Percentiles rank a stretch among this genome's conserved stretches.
These are phyloP conservation scores for Nasonia giraulti DNA, from an alignment of 1,140 invertebrate species.

Conservation along the genomic window DNA sequence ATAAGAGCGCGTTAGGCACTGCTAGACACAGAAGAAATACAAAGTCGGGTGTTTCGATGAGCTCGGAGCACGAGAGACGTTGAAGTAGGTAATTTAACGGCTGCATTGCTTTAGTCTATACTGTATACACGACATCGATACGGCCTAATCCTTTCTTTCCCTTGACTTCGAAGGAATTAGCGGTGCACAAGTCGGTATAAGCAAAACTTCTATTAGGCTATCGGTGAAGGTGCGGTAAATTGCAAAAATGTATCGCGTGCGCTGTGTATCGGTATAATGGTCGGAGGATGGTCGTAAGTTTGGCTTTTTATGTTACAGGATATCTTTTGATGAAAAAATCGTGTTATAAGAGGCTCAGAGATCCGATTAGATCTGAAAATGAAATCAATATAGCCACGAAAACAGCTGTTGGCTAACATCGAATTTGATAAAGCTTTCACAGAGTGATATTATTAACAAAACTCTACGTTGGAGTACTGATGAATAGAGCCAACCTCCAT, in stretches of 20 bases:
- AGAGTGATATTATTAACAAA: too few species aligned
- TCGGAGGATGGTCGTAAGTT: too few species aligned
- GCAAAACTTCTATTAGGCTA: not conserved
- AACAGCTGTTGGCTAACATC: too few species aligned
- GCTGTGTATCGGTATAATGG: too few species aligned
- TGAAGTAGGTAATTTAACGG: conserved; percentile 28
- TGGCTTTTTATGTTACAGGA: too few species aligned
- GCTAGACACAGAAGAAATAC: not conserved
- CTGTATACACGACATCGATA: not conserved
- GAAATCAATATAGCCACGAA: too few species aligned
- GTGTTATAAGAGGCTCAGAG: too few species aligned
- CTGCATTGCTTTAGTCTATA: not conserved
- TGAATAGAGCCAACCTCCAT: too few species aligned
- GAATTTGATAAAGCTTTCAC: too few species aligned
- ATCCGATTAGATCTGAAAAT: too few species aligned
- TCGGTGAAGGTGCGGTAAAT: not conserved
- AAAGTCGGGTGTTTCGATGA: not conserved
- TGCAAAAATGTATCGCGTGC: not conserved
- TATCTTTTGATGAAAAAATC: too few species aligned
- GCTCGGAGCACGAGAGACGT: conserved; percentile 1
- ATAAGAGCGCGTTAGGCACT: not conserved
- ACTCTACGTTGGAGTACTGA: too few species aligned
- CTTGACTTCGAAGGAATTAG: not conserved
- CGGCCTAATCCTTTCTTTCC: not conserved
- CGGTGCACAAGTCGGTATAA: not conserved